phyloP scores from a whole-genome alignment of 1,140 invertebrate species.

The Marisa cornuarietis region DNA sequence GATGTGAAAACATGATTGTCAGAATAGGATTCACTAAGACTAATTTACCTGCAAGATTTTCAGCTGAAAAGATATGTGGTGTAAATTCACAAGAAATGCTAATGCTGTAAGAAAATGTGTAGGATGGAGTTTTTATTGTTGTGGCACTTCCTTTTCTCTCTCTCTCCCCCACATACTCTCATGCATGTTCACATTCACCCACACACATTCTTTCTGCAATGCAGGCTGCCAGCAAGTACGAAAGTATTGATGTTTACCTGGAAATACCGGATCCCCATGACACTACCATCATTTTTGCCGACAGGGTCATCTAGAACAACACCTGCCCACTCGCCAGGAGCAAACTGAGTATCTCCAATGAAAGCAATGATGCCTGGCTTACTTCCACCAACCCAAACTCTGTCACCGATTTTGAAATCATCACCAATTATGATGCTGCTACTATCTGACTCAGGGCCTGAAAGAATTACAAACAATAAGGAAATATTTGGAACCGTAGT shows the following conservation, averaged over 20 bases:
- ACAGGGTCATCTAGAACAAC: slow-evolving; percentile 63
- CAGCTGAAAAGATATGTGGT: too few relatives aligned
- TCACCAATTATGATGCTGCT: slow-evolving; percentile 36
- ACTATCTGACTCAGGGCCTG: slow-evolving; percentile 39
- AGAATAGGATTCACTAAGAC: too few relatives aligned
- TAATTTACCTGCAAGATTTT: too few relatives aligned
- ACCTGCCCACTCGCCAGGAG: slow-evolving; percentile 66
- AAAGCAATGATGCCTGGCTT: slow-evolving; percentile 95
- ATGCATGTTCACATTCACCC: too few relatives aligned
- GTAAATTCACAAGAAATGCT: too few relatives aligned
- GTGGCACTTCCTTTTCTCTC: too few relatives aligned
- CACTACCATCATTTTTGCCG: slow-evolving; percentile 69
- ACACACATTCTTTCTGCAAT: background rate
- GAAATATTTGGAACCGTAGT: background rate
- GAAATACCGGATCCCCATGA: slow-evolving; percentile 67
- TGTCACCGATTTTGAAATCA: slow-evolving; percentile 94
- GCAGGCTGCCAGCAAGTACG: background rate
- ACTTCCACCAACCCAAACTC: slow-evolving; percentile 94
- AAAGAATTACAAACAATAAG: slow-evolving; percentile 14
- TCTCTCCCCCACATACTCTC: too few relatives aligned
- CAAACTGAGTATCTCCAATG: slow-evolving; percentile 88
- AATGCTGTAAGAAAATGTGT: too few relatives aligned
- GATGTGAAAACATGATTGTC: too few relatives aligned
- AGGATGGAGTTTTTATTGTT: too few relatives aligned
- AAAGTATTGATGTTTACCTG: slow-evolving; percentile 58